Base-by-base conservation (phyloP, 2,888 invertebrate species). In the Sclerodermus sp. region DNA sequence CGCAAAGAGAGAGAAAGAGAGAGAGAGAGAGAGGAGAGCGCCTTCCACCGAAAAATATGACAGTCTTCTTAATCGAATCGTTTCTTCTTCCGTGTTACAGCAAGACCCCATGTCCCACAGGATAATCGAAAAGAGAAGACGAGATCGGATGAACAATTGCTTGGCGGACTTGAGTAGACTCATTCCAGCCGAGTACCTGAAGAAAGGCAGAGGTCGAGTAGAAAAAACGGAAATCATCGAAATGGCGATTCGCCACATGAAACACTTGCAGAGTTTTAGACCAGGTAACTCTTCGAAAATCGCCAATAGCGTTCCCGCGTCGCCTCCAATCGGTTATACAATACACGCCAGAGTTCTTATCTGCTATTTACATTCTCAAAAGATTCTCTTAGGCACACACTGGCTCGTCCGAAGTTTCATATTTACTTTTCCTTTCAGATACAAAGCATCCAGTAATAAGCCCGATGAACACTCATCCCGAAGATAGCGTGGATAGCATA, bases 221-320 rank as follows among this genome's bases (percentile, higher is more conserved):
- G 97, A 97, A 78, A 97, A 97, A 81, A 96, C 96, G 0, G 96
- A 97, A 81, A 96, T 97, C 54, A 96, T 97, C 51, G 96, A 97
- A 80, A 95, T 96, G 95, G 96, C 96, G 37, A 96, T 96, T 58
- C 87, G 92, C 49, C 95, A 96, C 71, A 88, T 97, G 81, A 93
- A 93, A 74, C 90, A 90, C 78, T 82, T 97, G 54, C 93, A 95
- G 74, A 88, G 87, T 55, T 81, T 85, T 44, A 76, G 79, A 44
- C 76, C 71, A 62, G 75, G 74, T 72, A 58, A 29, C 5, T 40
- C n/a, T n/a, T n/a, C n/a, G n/a, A 23, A 23, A 3, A 23, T 23
- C 23, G 8, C 8, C 8, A 23, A 23, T 23, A n/a, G n/a, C n/a
- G n/a, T n/a, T n/a, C n/a, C n/a, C n/a, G n/a, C n/a, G n/a, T n/a